These are phyloP conservation scores for Vanessa atalanta DNA, from an alignment of 1,140 invertebrate species.

Conservation along the genomic window DNA sequence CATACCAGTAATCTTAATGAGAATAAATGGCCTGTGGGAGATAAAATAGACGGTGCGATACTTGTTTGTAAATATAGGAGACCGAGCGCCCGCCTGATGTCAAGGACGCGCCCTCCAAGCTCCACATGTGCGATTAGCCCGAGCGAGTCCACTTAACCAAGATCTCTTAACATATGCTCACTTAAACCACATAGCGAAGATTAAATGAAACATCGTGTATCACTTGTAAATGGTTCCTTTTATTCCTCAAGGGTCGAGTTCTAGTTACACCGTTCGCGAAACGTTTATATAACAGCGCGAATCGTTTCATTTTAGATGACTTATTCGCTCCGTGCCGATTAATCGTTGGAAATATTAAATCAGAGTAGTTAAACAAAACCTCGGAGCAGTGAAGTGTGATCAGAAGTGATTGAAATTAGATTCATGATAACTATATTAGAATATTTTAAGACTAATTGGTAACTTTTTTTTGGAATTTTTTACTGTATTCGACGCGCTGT, in stretches of 20 bases:
- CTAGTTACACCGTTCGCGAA: slow-evolving; percentile 26
- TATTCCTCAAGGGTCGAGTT: slow-evolving; percentile 36
- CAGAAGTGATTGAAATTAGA: slow-evolving; percentile 17
- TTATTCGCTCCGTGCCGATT: slow-evolving; percentile 23
- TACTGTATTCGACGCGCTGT: neutral
- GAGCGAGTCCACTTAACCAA: slow-evolving; percentile 34
- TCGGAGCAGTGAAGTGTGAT: slow-evolving; percentile 6
- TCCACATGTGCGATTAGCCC: slow-evolving; percentile 41
- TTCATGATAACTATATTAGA: slow-evolving; percentile 34
- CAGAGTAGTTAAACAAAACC: neutral
- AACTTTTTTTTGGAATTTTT: neutral
- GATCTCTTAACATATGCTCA: slow-evolving; percentile 37
- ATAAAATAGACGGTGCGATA: slow-evolving; percentile 17
- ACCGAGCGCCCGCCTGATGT: slow-evolving; percentile 30
- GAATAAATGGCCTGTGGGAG: slow-evolving; percentile 19
- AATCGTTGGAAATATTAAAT: slow-evolving; percentile 1
- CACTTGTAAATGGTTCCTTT: slow-evolving; percentile 34
- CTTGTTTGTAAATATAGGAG: slow-evolving; percentile 36
- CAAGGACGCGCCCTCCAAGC: slow-evolving; percentile 45
- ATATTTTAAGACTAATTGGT: slow-evolving; percentile 36
- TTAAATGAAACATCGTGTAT: slow-evolving; percentile 35
- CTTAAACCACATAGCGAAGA: slow-evolving; percentile 31
- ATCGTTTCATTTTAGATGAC: slow-evolving; percentile 26
- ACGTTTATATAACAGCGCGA: slow-evolving; percentile 32
- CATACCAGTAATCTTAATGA: slow-evolving; percentile 25